A percentile compares a stretch with the other conserved stretches of the same genome.
phyloP scores from a whole-genome alignment of 2,113 vertebrate genomes.

The zebrafish (Danio rerio) region GRCz12tu NC_133185.1:22497001-22497500 shows the following conservation, averaged over 20 bases:
- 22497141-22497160: constrained; percentile 99
- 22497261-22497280: too few relatives aligned
- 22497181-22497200: constrained; percentile 99
- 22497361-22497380: too few relatives aligned
- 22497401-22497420: too few relatives aligned
- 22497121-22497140: constrained; percentile 99
- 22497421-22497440: too few relatives aligned
- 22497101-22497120: constrained; percentile 96
- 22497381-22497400: too few relatives aligned
- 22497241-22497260: not conserved
- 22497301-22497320: too few relatives aligned
- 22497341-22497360: too few relatives aligned
- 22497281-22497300: too few relatives aligned
- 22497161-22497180: constrained; percentile 98
- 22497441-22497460: too few relatives aligned
- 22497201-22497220: constrained; percentile 98
- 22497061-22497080: constrained; percentile 16
- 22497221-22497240: constrained; percentile 98
- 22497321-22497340: too few relatives aligned
- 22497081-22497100: constrained; percentile 91
- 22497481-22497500: too few relatives aligned
- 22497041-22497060: not conserved
- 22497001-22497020: not conserved
- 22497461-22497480: too few relatives aligned
- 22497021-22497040: not conserved